A percentile compares a stretch with the other conserved stretches of the same genome.
Conservation (phyloP, 2,113 vertebrate genomes). For the Ophiodon elongatus region DNA sequence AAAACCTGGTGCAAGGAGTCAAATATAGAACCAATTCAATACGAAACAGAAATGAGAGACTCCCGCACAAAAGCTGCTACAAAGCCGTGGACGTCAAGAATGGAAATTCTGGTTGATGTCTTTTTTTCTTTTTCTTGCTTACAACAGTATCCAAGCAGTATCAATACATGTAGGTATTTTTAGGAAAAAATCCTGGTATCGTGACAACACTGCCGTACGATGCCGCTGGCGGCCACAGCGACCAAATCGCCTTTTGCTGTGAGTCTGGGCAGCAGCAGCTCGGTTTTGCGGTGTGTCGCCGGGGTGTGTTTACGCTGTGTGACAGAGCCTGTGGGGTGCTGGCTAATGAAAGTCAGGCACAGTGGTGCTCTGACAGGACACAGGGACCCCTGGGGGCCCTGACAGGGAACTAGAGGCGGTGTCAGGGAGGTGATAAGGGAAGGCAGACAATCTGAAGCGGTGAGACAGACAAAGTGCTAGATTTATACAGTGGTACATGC, state of each 20-base stretch:
- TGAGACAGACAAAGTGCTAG: conserved; percentile 44
- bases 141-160: neutral
- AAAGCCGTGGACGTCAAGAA: neutral
- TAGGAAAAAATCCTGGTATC: neutral
- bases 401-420: conserved; percentile 53
- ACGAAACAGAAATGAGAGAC: neutral
- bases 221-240: conserved; percentile 19
- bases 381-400: conserved; percentile 56
- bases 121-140: neutral
- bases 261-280: conserved; percentile 34
- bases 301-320: conserved; percentile 66
- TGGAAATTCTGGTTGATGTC: neutral
- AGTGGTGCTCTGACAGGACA: conserved; percentile 69
- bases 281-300: conserved; percentile 25
- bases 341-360: conserved; percentile 80
- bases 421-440: conserved; percentile 51
- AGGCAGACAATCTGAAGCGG: conserved; percentile 39
- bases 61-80: neutral
- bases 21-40: neutral
- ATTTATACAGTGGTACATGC: conserved; percentile 13
- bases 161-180: neutral
- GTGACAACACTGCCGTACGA: conserved; percentile 24
- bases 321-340: conserved; percentile 67
- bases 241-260: conserved; percentile 31
- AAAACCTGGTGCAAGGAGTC: neutral